Percentiles rank a stretch among this genome's conserved stretches.
phyloP scores from a whole-genome alignment of 2,888 invertebrate species.

The Zaprionus bogoriensis region DNA sequence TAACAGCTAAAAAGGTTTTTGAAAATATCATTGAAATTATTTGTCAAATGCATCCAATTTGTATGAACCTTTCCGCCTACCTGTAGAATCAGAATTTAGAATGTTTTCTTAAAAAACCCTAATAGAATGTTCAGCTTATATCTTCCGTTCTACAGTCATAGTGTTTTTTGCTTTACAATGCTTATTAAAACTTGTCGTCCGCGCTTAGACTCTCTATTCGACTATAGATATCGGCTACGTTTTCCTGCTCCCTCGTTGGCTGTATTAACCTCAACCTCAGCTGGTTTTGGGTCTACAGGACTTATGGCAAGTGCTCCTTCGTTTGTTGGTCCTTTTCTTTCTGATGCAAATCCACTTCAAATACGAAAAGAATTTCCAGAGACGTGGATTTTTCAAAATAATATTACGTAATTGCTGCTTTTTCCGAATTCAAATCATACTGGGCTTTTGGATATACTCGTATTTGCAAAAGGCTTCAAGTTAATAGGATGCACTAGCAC shows the following conservation, averaged over 20 bases:
- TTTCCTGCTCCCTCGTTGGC: not conserved
- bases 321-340: not conserved
- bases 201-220: not conserved
- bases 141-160: too few relatives aligned
- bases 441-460: conserved; percentile 85
- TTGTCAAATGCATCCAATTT: not conserved
- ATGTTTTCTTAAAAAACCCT: not conserved
- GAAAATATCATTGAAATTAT: not conserved
- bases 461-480: conserved; percentile 2
- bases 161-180: too few relatives aligned
- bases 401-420: conserved; percentile 35
- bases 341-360: conserved; percentile 11
- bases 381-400: conserved; percentile 86
- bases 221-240: not conserved
- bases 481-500: not conserved
- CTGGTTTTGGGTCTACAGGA: not conserved
- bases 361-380: conserved; percentile 87
- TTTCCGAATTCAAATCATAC: not conserved
- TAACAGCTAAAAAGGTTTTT: not conserved
- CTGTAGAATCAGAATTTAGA: not conserved
- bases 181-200: not conserved
- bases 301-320: not conserved
- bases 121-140: too few relatives aligned
- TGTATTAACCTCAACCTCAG: not conserved
- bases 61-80: not conserved